Percentiles rank a stretch among this genome's conserved stretches.
Evolutionary conservation across 1,140 invertebrate genomes (phyloP).

Genomic region (Paramacrobiotus metropolitanus): DNA sequence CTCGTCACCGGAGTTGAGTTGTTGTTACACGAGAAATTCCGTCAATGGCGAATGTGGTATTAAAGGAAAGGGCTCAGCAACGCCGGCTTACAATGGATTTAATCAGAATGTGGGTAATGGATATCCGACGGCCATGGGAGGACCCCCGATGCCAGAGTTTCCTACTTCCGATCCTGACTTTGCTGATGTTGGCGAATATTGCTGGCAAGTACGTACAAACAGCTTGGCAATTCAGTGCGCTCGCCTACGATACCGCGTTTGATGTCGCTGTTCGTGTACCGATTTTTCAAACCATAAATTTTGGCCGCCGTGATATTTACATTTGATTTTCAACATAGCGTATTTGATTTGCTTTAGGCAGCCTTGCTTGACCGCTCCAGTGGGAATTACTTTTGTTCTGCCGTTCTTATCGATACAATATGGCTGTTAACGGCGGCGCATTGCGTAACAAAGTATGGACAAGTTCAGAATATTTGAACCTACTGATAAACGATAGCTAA

Average conservation of each 20-base stretch:
- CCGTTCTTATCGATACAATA: neutral
- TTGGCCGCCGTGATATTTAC: too few species aligned
- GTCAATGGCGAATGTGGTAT: neutral
- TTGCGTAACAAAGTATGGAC: neutral
- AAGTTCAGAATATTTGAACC: too few species aligned
- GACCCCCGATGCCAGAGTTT: neutral
- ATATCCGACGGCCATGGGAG: neutral
- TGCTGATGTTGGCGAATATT: neutral
- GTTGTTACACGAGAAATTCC: constrained; percentile 3
- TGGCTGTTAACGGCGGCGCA: neutral
- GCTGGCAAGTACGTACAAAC: neutral
- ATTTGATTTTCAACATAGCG: too few species aligned
- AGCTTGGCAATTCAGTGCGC: too few species aligned
- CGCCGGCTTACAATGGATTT: neutral
- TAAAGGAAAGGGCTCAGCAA: constrained; percentile 1
- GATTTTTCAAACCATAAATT: too few species aligned
- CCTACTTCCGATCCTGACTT: neutral
- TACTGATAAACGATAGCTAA: too few species aligned
- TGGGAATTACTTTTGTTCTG: constrained; percentile 1
- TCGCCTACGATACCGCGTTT: too few species aligned
- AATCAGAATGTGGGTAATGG: neutral
- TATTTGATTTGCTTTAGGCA: neutral
- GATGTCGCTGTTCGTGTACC: too few species aligned
- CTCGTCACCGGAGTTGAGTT: constrained; percentile 1
- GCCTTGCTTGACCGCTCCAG: neutral